These are phyloP conservation scores for Schizaphis graminum DNA, from an alignment of 2,888 invertebrate genomes.

Conservation along the genomic window DNA sequence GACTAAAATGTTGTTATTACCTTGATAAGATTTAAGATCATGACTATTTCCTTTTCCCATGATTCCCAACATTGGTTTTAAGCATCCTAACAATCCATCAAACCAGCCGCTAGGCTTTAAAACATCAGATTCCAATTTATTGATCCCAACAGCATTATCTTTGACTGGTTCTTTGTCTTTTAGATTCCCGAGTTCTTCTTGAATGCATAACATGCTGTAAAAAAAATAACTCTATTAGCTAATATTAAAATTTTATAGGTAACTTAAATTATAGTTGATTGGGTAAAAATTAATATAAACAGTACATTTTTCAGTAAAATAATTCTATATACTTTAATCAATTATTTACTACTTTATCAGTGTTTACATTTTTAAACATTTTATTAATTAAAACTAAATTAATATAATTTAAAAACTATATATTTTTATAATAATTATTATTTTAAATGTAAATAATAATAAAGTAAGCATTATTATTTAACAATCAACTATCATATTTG, in stretches of 20 bases:
- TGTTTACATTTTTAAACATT: background rate
- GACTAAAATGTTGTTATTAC: slow-evolving; percentile 70
- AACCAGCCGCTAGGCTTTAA: slow-evolving; percentile 76
- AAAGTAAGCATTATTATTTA: background rate
- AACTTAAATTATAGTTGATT: background rate
- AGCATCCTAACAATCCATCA: slow-evolving; percentile 88
- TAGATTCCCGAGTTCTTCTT: slow-evolving; percentile 77
- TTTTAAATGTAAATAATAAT: slow-evolving; percentile 11
- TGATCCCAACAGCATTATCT: slow-evolving; percentile 41
- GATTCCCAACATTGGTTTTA: slow-evolving; percentile 88
- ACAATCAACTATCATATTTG: background rate
- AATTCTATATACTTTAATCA: background rate
- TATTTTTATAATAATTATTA: background rate
- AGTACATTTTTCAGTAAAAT: background rate
- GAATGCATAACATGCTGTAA: slow-evolving; percentile 77
- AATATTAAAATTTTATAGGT: background rate
- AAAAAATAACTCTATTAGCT: slow-evolving; percentile 7
- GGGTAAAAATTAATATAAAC: background rate
- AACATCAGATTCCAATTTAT: slow-evolving; percentile 54
- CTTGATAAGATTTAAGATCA: slow-evolving; percentile 78
- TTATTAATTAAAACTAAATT: no score
- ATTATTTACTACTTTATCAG: background rate
- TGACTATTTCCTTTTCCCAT: slow-evolving; percentile 83
- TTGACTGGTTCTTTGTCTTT: slow-evolving; percentile 70
- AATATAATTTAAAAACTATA: background rate